Base-by-base conservation (phyloP, 2,113 vertebrate genomes). In the Hyperoodon ampullatus region DNA sequence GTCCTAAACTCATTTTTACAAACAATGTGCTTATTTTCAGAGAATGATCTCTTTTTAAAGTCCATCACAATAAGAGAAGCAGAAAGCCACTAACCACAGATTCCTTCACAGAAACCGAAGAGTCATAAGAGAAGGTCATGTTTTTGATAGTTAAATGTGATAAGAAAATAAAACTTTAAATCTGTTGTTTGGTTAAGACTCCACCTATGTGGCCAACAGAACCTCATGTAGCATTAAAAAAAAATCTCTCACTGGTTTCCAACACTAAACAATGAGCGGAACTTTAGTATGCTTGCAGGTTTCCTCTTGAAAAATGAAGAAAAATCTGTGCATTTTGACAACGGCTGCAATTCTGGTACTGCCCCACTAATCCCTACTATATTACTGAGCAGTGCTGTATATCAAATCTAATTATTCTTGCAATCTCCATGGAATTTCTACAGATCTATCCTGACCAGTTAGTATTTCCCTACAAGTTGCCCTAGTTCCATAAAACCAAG, bases 121-220 rank as follows among this genome's bases (percentile, higher is more conserved):
- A 95, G 55, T 88, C 66, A n/a, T 12, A 93, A 16, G 39, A 91
- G 28, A 80, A 10, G 66, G 44, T 89, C 93, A 96, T 74, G 14
- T n/a, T 96, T 94, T 81, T 88, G 83, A 96, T 74, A 97, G 87
- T 80, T 47, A 97, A 97, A 97, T 55, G 98, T 0, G n/a, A 97
- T 0, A 14, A 77, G 33, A 86, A 94, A 96, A 89, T 75, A 88
- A 58, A 85, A 72, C 33, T 90, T 94, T 83, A 97, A 97, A 60
- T 66, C 63, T 90, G 74, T 82, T 97, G 85, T 97, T 98, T 97
- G 85, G 53, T 96, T 93, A 61, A 94, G 86, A 53, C 53, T 42
- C 24, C 7, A 72, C 28, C 66, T 94, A 21, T 74, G 63, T 0
- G 44, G 65, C 21, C 84, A 95, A 85, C 1, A 58, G 94, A 97